Evolutionary conservation across 2,888 invertebrate genomes (phyloP), one percentile per base, ranked within the genome.

Genomic region (Rhingia rostrata): DNA sequence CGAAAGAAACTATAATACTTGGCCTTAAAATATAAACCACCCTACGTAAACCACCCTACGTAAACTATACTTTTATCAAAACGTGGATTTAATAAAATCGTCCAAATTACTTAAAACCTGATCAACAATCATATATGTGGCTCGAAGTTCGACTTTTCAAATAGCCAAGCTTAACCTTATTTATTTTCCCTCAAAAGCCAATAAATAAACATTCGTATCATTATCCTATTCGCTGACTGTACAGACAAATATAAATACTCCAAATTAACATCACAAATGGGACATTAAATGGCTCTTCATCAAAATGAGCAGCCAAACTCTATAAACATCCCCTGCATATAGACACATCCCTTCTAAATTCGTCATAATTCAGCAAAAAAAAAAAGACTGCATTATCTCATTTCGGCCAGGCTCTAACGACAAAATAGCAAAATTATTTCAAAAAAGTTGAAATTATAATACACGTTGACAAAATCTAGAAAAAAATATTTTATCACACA

Each of bases 401-500:
- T 53, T 73, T 82, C 12, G 30, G 47, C 7, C 79, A 79, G 22
- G 69, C 56, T 54, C 58, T 58, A 78, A 69, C 43, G 63, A 60
- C 45, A 58, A 43, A 67, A 45, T 72, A 45, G 49, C 12, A 51
- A 67, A 66, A 75, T 75, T 35, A 60, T 53, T 75, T 75, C 33
- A 33, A 22, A 22, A 66, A 67, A 39, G 63, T 64, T 72, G 10
- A 14, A 61, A 67, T 22, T 35, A 56, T 22, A 47, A 35, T 33
- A 45, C 3, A 33, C 10, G 9, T n/a, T 49, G 22, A 22, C 7
- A 49, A 60, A 10, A 32, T 41, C 32, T 37, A 66, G 66, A 75
- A 6, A 54, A 37, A 72, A 78, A 67, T 39, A 79, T 83, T 79
- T 83, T 79, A 83, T 83, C 83, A 73, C 79, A 83, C 67, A 73